These are phyloP conservation scores for Tetraneura akinire DNA, from an alignment of 1,140 invertebrate genomes.

Conservation along the genomic window DNA sequence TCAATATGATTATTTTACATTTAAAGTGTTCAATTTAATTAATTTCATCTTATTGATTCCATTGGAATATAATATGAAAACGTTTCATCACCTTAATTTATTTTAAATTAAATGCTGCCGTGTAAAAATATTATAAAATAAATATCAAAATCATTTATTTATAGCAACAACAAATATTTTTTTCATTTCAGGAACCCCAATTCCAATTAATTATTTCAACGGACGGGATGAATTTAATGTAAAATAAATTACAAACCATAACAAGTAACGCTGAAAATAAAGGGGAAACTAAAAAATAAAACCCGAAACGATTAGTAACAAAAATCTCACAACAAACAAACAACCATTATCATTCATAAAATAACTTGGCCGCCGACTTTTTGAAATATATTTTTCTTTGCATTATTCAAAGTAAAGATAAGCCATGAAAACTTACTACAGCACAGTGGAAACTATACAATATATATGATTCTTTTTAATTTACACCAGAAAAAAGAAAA, in stretches of 20 bases:
- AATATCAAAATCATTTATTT: not conserved
- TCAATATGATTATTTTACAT: not conserved
- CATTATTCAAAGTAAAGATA: not conserved
- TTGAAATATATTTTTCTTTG: constrained; percentile 21
- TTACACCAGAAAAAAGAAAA: not conserved
- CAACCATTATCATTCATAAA: constrained; percentile 4
- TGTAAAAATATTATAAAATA: not conserved
- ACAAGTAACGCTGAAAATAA: constrained; percentile 1
- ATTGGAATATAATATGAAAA: too few relatives aligned
- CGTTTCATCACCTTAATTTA: too few relatives aligned
- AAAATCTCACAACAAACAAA: constrained; percentile 4
- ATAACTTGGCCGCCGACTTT: not conserved
- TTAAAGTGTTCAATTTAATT: not conserved
- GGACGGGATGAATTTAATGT: not conserved
- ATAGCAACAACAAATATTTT: not conserved
- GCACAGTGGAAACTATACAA: not conserved
- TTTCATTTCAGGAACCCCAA: not conserved
- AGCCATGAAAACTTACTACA: not conserved
- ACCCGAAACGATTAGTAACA: not conserved
- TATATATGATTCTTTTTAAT: too few relatives aligned
- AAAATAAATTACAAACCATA: constrained; percentile 25
- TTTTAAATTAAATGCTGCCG: too few relatives aligned
- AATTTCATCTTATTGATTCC: too few relatives aligned
- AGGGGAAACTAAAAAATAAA: not conserved
- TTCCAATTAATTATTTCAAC: constrained; percentile 14